Conservation (phyloP, 2,888 invertebrate species). For the Chesias legatella region DNA sequence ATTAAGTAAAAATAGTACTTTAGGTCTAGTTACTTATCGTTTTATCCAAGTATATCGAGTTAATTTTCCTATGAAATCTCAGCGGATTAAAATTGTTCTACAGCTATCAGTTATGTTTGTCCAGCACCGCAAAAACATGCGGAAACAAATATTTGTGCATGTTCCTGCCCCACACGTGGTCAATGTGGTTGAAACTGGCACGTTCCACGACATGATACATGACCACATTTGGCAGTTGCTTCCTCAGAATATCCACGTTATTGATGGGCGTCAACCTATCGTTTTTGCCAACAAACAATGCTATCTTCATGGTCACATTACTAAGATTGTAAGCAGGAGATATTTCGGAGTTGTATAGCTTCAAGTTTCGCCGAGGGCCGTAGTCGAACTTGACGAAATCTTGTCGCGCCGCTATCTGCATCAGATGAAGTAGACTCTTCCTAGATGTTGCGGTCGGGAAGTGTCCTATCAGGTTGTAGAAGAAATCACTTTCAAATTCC, state of each 20-base stretch:
- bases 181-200: constrained; percentile 40
- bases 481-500: constrained; percentile 72
- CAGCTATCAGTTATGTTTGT: constrained; percentile 9
- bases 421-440: constrained; percentile 34
- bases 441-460: constrained; percentile 39
- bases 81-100: neutral
- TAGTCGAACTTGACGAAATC: constrained; percentile 17
- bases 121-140: constrained; percentile 27
- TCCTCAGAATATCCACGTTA: constrained; percentile 28
- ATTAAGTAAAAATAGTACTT: too few species aligned
- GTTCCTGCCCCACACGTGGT: constrained; percentile 39
- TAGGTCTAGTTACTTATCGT: too few species aligned
- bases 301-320: constrained; percentile 38
- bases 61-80: neutral
- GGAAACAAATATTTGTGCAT: constrained; percentile 42
- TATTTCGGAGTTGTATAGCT: constrained; percentile 6
- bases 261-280: constrained; percentile 67
- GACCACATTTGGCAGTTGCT: constrained; percentile 38
- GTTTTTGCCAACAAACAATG: constrained; percentile 68
- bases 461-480: constrained; percentile 31
- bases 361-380: constrained; percentile 10
- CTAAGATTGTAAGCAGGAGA: constrained; percentile 17
- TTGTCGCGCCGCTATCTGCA: constrained; percentile 19
- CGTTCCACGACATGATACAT: constrained; percentile 33
- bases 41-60: too few species aligned